phyloP scores from a whole-genome alignment of 1,140 invertebrate species.

The Apis florea region DNA sequence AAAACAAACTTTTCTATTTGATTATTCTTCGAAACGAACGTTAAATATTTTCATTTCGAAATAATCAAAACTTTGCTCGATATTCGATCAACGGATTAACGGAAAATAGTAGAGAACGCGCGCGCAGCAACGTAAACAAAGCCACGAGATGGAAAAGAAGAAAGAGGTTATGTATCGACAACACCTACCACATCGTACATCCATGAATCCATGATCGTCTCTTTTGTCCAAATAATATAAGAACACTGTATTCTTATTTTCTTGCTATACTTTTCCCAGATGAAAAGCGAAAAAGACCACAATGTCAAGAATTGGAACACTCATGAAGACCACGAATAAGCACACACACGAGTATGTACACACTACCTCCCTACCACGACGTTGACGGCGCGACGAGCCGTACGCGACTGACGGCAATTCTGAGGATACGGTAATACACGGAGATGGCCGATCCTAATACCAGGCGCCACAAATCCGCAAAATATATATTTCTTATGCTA shows the following conservation, averaged over 20 bases:
- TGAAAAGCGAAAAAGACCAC: not conserved
- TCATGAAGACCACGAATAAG: not conserved
- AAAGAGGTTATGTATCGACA: constrained; percentile 38
- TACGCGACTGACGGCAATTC: constrained; percentile 69
- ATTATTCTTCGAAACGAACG: not conserved
- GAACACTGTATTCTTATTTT: not conserved
- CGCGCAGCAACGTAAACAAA: constrained; percentile 62
- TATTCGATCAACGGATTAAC: constrained; percentile 12
- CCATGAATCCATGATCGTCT: constrained; percentile 75
- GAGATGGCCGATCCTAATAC: constrained; percentile 27
- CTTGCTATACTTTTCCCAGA: not conserved
- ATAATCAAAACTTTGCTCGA: not conserved
- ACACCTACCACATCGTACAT: constrained; percentile 78
- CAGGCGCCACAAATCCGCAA: constrained; percentile 12
- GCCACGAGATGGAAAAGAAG: constrained; percentile 56
- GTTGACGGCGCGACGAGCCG: constrained; percentile 71
- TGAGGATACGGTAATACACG: constrained; percentile 58
- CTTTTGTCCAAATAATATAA: constrained; percentile 11
- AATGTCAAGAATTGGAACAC: not conserved
- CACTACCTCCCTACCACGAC: constrained; percentile 28
- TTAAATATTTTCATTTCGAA: not conserved
- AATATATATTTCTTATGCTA: constrained; percentile 18
- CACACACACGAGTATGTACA: not conserved
- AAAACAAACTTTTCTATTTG: not conserved
- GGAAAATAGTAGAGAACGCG: constrained; percentile 18